These are phyloP conservation scores for Axis porcinus DNA, from an alignment of 2,113 vertebrate species.

Conservation along the genomic window DNA sequence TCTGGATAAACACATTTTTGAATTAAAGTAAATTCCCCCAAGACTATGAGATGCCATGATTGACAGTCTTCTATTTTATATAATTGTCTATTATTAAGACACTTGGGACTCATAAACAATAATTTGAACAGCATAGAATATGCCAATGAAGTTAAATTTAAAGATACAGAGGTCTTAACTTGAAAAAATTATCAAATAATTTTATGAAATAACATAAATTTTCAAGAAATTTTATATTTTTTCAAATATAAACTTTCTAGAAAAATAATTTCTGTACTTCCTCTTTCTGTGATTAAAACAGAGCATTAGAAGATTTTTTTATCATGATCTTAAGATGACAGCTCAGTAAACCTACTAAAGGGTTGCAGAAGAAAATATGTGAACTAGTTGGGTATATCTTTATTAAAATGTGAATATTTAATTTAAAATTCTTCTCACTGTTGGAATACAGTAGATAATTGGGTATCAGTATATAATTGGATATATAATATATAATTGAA, in stretches of 20 bases:
- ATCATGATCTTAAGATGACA: background rate
- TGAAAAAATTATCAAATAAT: background rate
- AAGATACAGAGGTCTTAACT: background rate
- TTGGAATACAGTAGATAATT: background rate
- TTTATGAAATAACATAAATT: background rate
- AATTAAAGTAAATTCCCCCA: background rate
- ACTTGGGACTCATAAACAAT: background rate
- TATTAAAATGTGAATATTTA: background rate
- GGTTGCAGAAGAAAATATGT: background rate
- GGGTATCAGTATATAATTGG: background rate
- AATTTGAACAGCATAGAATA: background rate
- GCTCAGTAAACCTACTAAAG: background rate
- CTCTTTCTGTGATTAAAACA: background rate
- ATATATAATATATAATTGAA: background rate
- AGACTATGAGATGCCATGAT: background rate
- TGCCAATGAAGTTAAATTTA: background rate
- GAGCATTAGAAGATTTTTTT: background rate
- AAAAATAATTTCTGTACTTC: background rate
- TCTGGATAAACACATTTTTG: background rate
- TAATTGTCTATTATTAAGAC: background rate
- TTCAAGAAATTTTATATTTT: background rate
- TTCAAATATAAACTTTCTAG: background rate
- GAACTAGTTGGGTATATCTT: background rate
- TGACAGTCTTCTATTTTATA: background rate
- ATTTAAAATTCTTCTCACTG: background rate